Evolutionary conservation across 2,113 vertebrate genomes (phyloP).

Genomic region (Microtus oregoni): DNA sequence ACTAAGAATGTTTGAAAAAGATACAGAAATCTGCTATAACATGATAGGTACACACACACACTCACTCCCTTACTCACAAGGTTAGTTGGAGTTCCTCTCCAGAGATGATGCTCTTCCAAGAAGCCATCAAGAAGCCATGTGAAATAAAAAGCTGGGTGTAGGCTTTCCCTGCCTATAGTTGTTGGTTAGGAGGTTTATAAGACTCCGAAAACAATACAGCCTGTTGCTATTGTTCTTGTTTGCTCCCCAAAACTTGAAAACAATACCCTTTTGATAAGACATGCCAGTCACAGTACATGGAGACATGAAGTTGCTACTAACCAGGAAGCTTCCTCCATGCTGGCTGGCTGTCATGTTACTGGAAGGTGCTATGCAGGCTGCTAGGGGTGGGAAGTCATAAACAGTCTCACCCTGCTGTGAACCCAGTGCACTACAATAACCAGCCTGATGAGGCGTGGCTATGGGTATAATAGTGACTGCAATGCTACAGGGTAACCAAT

Average conservation of each 20-base stretch:
- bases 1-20: neutral
- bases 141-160: neutral
- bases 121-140: neutral
- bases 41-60: neutral
- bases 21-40: neutral
- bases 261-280: too few relatives aligned
- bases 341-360: neutral
- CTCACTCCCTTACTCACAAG: too few relatives aligned
- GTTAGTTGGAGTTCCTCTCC: neutral
- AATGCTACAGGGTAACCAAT: neutral
- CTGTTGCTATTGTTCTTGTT: neutral
- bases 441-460: neutral
- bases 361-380: neutral
- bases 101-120: neutral
- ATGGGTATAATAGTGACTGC: neutral
- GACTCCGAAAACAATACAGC: neutral
- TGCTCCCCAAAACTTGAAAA: neutral
- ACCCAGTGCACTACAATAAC: neutral
- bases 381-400: neutral
- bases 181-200: neutral
- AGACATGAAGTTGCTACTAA: neutral
- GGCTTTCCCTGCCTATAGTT: neutral
- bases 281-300: neutral
- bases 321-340: neutral
- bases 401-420: neutral